A percentile compares a stretch with the other conserved stretches of the same genome.
phyloP scores from a whole-genome alignment of 2,113 vertebrate species.

The Elephas maximus region DNA sequence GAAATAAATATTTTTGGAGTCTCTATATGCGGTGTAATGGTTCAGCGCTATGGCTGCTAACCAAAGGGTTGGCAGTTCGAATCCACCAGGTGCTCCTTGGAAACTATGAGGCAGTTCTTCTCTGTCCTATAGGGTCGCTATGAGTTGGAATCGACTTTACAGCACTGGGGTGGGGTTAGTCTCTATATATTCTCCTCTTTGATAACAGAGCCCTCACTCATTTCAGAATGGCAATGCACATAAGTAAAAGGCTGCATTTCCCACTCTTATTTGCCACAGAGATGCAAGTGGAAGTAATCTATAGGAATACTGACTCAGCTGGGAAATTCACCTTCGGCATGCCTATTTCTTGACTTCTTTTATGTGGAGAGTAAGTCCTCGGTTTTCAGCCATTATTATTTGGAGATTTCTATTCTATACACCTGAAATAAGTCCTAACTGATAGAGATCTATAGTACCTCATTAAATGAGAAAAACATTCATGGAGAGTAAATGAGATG shows the following conservation, averaged over 20 bases:
- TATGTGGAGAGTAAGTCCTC: constrained; percentile 28
- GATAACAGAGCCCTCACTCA: background rate
- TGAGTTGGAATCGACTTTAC: too few relatives aligned
- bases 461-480: background rate
- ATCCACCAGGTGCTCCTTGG: too few relatives aligned
- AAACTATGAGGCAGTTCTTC: too few relatives aligned
- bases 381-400: constrained; percentile 9
- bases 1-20: background rate
- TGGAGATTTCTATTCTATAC: background rate
- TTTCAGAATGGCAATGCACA: background rate
- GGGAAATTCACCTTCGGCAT: background rate
- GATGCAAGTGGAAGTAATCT: background rate
- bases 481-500: background rate
- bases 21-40: background rate
- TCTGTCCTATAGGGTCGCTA: too few relatives aligned
- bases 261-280: background rate
- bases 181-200: background rate
- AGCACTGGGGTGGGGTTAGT: background rate
- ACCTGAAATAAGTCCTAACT: constrained; percentile 19
- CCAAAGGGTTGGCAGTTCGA: too few relatives aligned
- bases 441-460: constrained; percentile 20
- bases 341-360: background rate
- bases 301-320: background rate
- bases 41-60: too few relatives aligned
- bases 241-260: background rate